phyloP scores from a whole-genome alignment of 2,888 invertebrate species.

The Cerceris ruficornis region DNA sequence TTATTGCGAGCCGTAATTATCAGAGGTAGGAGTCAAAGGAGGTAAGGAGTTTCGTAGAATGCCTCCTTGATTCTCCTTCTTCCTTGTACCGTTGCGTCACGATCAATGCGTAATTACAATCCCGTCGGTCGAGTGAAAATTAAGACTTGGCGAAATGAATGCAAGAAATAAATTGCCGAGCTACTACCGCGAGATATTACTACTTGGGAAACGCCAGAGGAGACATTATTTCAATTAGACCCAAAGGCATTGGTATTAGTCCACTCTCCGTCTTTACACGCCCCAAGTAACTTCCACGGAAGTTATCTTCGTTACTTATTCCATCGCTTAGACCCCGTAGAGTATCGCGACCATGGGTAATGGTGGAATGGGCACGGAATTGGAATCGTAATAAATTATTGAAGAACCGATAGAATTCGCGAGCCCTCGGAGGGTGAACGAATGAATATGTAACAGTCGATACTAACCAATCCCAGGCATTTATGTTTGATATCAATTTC shows the following conservation, averaged over 20 bases:
- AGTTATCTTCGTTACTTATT: slow-evolving; percentile 58
- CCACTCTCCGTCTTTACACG: slow-evolving; percentile 52
- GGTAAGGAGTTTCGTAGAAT: slow-evolving; percentile 48
- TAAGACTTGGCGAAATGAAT: slow-evolving; percentile 62
- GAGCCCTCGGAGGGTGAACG: slow-evolving; percentile 21
- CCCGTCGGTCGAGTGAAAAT: slow-evolving; percentile 61
- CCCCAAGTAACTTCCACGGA: slow-evolving; percentile 55
- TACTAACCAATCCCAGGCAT: slow-evolving; percentile 60
- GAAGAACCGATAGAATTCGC: slow-evolving; percentile 58
- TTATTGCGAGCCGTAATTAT: slow-evolving; percentile 51
- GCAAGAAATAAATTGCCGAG: slow-evolving; percentile 67
- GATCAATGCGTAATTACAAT: slow-evolving; percentile 67
- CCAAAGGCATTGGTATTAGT: slow-evolving; percentile 50
- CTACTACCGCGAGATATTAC: slow-evolving; percentile 42
- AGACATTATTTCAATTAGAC: slow-evolving; percentile 66
- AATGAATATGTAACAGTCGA: slow-evolving; percentile 68
- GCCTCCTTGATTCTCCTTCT: slow-evolving; percentile 35
- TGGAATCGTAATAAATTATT: slow-evolving; percentile 68
- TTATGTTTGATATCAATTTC: slow-evolving; percentile 68
- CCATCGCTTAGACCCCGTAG: slow-evolving; percentile 2
- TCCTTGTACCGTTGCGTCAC: neutral
- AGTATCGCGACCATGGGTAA: slow-evolving; percentile 15
- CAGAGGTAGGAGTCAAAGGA: slow-evolving; percentile 36
- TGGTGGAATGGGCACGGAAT: slow-evolving; percentile 17
- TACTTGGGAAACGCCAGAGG: slow-evolving; percentile 37